A percentile compares a stretch with the other conserved stretches of the same genome.
phyloP scores from a whole-genome alignment of 2,797 vertebrate species.

The Schizothorax lantsangensis region DNA sequence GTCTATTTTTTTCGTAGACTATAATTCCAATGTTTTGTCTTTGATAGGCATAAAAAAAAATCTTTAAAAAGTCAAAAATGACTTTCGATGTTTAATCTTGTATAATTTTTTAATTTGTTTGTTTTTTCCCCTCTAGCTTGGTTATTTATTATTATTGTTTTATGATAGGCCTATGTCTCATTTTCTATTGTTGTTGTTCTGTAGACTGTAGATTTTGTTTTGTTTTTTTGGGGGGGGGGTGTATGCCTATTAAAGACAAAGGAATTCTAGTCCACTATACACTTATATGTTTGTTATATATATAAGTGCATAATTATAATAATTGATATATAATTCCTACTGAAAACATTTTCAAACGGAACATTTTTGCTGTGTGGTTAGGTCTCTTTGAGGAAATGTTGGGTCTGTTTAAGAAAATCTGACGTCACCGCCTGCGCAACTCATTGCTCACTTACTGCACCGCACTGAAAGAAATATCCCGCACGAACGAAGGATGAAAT shows the following conservation, averaged over 20 bases:
- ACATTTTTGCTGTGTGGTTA: background rate
- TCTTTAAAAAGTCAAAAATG: background rate
- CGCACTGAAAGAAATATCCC: conserved; percentile 9
- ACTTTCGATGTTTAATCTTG: background rate
- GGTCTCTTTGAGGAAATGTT: conserved; percentile 17
- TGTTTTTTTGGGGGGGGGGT: no score
- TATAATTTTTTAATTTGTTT: no score
- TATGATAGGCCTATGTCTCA: background rate
- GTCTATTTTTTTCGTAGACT: background rate
- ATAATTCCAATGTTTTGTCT: background rate
- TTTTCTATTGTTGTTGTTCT: background rate
- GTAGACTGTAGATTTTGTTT: no score
- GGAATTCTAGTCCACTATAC: no score
- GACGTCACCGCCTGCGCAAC: conserved; percentile 21
- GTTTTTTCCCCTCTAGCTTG: background rate
- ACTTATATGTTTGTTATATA: no score
- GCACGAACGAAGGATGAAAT: conserved; percentile 8
- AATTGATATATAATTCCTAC: no score
- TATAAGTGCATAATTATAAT: no score
- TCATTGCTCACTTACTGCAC: background rate
- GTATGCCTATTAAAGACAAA: no score
- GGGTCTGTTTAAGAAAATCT: conserved; percentile 8
- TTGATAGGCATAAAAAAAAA: background rate
- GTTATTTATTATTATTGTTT: background rate
- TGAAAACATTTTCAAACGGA: background rate